Conservation (phyloP, 2,113 vertebrate genomes). For the Amblyornis subalaris region DNA sequence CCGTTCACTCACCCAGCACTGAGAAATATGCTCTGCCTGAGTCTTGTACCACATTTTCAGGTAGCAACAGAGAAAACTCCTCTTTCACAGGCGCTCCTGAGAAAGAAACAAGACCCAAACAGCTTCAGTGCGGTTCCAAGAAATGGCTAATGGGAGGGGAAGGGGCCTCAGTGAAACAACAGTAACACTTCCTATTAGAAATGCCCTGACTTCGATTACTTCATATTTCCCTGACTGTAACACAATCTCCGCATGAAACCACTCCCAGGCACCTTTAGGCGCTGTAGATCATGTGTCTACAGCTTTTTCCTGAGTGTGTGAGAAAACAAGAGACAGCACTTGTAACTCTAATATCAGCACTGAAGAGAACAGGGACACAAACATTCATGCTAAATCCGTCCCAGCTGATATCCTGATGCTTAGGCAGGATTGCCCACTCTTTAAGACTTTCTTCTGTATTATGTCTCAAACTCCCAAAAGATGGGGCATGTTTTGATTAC, state of each 20-base stretch:
- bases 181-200: not conserved
- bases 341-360: not conserved
- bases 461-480: not conserved
- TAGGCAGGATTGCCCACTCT: not conserved
- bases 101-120: not conserved
- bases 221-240: not conserved
- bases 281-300: not conserved
- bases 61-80: conserved; percentile 51
- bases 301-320: not conserved
- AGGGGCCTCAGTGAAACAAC: not conserved
- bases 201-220: not conserved
- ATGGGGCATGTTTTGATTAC: not conserved
- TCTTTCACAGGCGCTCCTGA: conserved; percentile 34
- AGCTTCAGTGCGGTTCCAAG: not conserved
- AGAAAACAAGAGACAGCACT: not conserved
- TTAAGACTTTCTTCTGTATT: not conserved
- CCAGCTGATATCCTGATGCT: not conserved
- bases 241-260: not conserved
- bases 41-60: conserved; percentile 57
- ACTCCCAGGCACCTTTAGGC: not conserved
- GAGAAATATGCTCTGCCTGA: conserved; percentile 69
- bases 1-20: conserved; percentile 68
- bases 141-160: not conserved
- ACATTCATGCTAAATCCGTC: not conserved
- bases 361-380: not conserved